phyloP scores from a whole-genome alignment of 1,140 invertebrate genomes.

The Lutraria rhynchaena region DNA sequence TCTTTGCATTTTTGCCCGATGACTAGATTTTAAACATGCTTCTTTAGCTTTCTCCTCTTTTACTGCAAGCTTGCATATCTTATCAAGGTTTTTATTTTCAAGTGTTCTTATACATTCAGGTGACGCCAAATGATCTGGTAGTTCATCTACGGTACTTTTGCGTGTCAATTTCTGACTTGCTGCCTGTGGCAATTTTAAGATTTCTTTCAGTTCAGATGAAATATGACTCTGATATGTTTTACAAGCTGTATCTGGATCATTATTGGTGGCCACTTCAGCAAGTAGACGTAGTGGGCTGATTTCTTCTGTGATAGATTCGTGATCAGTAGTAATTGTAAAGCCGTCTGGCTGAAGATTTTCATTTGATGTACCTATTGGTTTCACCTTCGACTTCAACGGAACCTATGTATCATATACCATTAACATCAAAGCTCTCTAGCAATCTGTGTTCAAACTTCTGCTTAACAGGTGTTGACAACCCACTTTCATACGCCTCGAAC shows the following conservation, averaged over 20 bases:
- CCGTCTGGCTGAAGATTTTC: conserved; percentile 14
- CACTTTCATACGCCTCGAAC: conserved; percentile 28
- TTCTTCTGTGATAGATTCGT: no score
- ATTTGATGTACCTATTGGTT: neutral
- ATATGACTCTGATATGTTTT: neutral
- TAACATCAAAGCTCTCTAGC: conserved; percentile 37
- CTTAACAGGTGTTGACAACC: conserved; percentile 39
- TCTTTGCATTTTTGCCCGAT: neutral
- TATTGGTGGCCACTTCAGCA: neutral
- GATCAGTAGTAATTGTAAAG: no score
- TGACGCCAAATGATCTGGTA: conserved; percentile 32
- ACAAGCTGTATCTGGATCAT: neutral
- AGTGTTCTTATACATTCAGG: conserved; percentile 35
- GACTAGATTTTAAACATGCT: conserved; percentile 26
- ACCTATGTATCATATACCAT: conserved; percentile 56
- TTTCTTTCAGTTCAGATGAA: conserved; percentile 19
- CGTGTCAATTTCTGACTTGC: conserved; percentile 12
- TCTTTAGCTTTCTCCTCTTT: conserved; percentile 30
- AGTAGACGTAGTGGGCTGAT: neutral
- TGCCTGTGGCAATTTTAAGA: conserved; percentile 7
- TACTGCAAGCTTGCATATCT: conserved; percentile 36
- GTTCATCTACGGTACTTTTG: conserved; percentile 10
- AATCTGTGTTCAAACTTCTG: conserved; percentile 26
- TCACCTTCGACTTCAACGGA: conserved; percentile 14
- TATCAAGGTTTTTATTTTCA: conserved; percentile 44